A percentile compares a stretch with the other conserved stretches of the same genome.
Evolutionary conservation across 2,888 invertebrate genomes (phyloP).

Genomic region (Liodrosophila aerea): DNA sequence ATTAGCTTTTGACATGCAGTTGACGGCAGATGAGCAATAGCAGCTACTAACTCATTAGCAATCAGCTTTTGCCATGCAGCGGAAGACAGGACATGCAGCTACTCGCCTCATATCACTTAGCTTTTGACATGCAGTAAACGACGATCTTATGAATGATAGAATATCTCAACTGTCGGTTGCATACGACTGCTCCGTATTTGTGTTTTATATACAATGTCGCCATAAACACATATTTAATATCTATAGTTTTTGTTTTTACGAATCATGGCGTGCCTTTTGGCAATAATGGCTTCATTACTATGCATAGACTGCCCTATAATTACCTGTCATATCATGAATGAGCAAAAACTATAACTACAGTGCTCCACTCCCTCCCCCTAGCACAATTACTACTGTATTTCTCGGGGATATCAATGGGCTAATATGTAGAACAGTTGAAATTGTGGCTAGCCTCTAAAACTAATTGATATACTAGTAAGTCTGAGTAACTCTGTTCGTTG

Average conservation of each 20-base stretch:
- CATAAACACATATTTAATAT: slow-evolving; percentile 31
- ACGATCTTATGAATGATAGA: no score
- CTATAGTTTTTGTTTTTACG: slow-evolving; percentile 11
- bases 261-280: slow-evolving; percentile 35
- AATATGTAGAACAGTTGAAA: slow-evolving; percentile 4
- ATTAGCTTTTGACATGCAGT: not conserved
- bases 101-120: no score
- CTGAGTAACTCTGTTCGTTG: no score
- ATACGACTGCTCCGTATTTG: not conserved
- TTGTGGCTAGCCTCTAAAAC: slow-evolving; percentile 28
- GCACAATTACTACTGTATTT: not conserved
- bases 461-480: slow-evolving; percentile 2
- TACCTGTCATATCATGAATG: slow-evolving; percentile 1
- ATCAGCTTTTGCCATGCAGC: no score
- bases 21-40: no score
- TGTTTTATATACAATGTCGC: not conserved
- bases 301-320: slow-evolving; percentile 31
- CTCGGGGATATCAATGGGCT: not conserved
- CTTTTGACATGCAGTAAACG: no score
- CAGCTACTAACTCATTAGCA: no score
- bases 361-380: no score
- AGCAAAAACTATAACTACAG: slow-evolving; percentile 5
- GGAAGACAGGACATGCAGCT: no score
- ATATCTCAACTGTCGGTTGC: no score
- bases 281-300: slow-evolving; percentile 64